phyloP scores from a whole-genome alignment of 2,888 invertebrate species.

The Candidula unifasciata region DNA sequence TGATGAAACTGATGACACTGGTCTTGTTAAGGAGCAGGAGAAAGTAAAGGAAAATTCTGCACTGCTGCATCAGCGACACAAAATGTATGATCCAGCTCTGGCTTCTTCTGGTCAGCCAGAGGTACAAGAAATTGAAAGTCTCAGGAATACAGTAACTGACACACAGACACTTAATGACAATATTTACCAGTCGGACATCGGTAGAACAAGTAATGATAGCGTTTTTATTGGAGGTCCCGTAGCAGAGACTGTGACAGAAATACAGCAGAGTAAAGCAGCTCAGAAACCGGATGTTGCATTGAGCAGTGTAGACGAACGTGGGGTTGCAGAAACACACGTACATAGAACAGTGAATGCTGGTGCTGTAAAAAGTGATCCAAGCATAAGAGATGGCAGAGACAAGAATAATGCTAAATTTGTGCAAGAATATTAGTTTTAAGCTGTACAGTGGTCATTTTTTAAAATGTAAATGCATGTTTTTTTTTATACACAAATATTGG shows the following conservation, averaged over 20 bases:
- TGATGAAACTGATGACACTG: background rate
- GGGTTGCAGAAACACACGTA: background rate
- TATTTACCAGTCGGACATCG: background rate
- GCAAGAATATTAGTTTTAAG: slow-evolving; percentile 5
- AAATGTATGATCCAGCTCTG: slow-evolving; percentile 9
- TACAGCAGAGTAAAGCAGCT: background rate
- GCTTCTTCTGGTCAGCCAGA: background rate
- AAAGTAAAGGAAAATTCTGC: background rate
- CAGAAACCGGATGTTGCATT: background rate
- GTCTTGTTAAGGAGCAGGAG: background rate
- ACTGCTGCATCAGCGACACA: background rate
- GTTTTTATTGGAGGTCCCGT: background rate
- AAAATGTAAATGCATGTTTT: background rate
- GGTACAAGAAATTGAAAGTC: background rate
- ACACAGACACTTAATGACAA: background rate
- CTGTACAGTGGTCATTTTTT: background rate
- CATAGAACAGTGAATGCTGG: background rate
- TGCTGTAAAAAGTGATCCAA: background rate
- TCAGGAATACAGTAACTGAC: background rate
- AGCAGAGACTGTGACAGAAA: background rate
- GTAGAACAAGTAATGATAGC: background rate
- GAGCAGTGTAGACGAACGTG: background rate
- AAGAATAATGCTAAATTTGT: background rate
- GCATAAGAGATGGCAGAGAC: too few relatives aligned
- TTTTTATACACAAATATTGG: background rate